A percentile compares a stretch with the other conserved stretches of the same genome.
Evolutionary conservation across 1,140 invertebrate species (phyloP).

Genomic region (Ostrea edulis): DNA sequence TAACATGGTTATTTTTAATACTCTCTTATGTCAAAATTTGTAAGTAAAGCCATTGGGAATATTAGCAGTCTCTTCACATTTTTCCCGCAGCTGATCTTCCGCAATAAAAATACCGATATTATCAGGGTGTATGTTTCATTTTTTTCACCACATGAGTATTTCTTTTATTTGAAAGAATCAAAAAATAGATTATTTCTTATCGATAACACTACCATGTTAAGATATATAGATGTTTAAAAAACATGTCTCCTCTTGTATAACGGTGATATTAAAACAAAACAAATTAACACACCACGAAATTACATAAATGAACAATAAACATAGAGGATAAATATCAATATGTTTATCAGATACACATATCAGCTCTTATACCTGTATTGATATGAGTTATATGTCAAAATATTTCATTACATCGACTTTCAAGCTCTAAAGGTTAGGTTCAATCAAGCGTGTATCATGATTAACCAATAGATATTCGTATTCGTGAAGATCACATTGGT

Average conservation of each 20-base stretch:
- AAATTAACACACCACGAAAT: background rate
- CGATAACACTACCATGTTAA: background rate
- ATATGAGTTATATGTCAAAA: background rate
- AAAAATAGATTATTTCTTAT: background rate
- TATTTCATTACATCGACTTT: background rate
- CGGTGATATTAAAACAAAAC: background rate
- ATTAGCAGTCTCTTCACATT: background rate
- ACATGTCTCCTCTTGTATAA: background rate
- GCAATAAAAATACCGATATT: constrained; percentile 22
- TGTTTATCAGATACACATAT: too few species aligned
- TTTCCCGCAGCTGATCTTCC: background rate
- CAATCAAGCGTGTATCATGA: background rate
- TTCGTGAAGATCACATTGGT: background rate
- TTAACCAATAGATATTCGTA: background rate
- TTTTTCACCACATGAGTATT: background rate
- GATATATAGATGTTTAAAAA: background rate
- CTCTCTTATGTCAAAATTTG: background rate
- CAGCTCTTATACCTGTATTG: too few species aligned
- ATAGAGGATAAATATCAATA: too few species aligned
- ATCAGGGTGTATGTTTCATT: background rate
- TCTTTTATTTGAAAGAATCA: background rate
- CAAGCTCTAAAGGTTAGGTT: background rate
- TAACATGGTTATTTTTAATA: constrained; percentile 1
- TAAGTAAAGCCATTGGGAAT: background rate
- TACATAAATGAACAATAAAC: background rate